phyloP scores from a whole-genome alignment of 53 echinoderm and acorn worm genomes.

The Luidia sarsii region DNA sequence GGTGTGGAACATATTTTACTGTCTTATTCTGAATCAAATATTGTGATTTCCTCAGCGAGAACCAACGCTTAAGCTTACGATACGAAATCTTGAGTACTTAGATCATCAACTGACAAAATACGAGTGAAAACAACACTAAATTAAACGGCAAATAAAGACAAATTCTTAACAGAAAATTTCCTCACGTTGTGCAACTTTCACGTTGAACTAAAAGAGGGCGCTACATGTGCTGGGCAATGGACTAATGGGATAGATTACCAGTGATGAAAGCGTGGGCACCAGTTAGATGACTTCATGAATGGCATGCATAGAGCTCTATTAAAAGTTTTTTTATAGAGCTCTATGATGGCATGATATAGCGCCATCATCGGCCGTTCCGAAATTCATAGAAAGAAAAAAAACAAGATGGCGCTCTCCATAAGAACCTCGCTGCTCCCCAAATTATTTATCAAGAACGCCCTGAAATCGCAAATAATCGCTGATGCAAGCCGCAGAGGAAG shows the following conservation, averaged over 20 bases:
- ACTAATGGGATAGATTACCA: no score
- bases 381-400: no score
- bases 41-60: not conserved
- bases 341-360: no score
- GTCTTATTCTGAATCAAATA: not conserved
- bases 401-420: conserved; percentile 47
- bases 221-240: no score
- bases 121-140: not conserved
- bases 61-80: not conserved
- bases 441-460: not conserved
- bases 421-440: not conserved
- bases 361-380: no score
- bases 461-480: not conserved
- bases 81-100: not conserved
- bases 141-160: not conserved
- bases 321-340: no score
- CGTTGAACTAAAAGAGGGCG: conserved; percentile 41
- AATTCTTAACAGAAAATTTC: conserved; percentile 9
- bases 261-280: no score
- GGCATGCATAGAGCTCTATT: no score
- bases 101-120: not conserved
- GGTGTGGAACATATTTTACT: not conserved
- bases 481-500: not conserved
- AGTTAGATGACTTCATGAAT: no score
- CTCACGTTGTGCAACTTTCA: conserved; percentile 64